Base-by-base conservation (phyloP, 1,140 invertebrate species). In the Zaprionus gabonicus region DNA sequence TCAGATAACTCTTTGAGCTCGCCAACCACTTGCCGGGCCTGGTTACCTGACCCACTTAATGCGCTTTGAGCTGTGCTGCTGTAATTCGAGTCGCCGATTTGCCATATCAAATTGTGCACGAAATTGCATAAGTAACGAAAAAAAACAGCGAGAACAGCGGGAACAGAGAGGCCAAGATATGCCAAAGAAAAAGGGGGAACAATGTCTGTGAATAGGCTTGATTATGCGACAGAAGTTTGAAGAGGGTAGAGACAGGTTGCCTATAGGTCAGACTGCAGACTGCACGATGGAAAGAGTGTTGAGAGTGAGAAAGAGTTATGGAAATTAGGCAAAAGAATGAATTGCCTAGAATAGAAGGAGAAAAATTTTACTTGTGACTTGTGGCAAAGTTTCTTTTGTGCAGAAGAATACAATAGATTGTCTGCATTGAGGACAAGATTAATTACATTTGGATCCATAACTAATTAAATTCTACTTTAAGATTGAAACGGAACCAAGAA, bases 41-140 rank as follows among this genome's bases (percentile, higher is more conserved):
- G 20, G 20, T 25, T 51, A 51, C 46, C 46, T 51, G 46, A 51
- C 46, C 46, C 46, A 51, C 46, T 51, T 51, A 51, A 51, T 51
- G 46, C 12, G 46, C 46, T 13, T 12, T 12, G 41, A 10, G 46
- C 20, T 23, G 46, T 10, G 17, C 46, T 10, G 17, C 46, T 23
- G 46, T 49, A 49, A 49, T 49, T 49, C 46, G 46, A 49, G 46
- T 25, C 4, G 20, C 20, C 46, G 46, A 51, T 51, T 51, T 51
- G 46, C 46, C 20, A 51, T 51, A 51, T 51, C 46, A 51, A 51
- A 51, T 51, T 51, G 46, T 51, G 46, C 46, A 51, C 46, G 46
- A 51, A 51, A 51, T 51, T 51, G 46, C 46, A 51, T 51, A 51
- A 51, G 46, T 25, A 23, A 25, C 46, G 7, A 49, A 12, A 23